Base-by-base conservation (phyloP, 2,797 vertebrate genomes). In the Capromys pilorides region DNA sequence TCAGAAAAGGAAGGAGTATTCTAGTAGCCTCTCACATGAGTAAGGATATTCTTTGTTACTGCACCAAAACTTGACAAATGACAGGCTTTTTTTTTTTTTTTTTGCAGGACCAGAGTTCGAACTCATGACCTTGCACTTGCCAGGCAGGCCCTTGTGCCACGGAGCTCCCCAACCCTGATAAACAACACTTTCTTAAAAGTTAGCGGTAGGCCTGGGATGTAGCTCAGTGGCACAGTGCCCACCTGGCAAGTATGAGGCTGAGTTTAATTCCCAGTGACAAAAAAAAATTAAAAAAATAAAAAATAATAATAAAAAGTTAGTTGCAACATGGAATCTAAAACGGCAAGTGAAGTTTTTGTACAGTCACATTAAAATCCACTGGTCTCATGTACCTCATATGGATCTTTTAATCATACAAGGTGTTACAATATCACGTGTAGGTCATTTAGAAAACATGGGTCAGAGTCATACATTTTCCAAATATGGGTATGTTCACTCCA, bases 401-500 rank as follows among this genome's bases (percentile, higher is more conserved):
- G 45, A 19, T 31, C 54, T 95, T 89, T 87, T 51, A 77, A 61
- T 36, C 54, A 73, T 4, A 51, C 16, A 16, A 16, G 80, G n/a
- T 54, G 69, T 31, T 73, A 49, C 51, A 80, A 80, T 22, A 41
- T 51, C n/a, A 45, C 69, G 51, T 41, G 11, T 7, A n/a, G 83
- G 41, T 86, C 61, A 87, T 54, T 51, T 79, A 82, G 79, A 90
- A 94, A 81, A 91, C 62, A 62, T 22, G 33, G 57, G 14, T 82
- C 66, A 12, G 26, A 90, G 77, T 78, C 24, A 73, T 0, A 36
- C 61, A 82, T 88, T 66, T 90, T 78, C 62, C 54, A 79, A 67
- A 28, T 33, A 61, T 19, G 3, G 75, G 33, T 51, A 51, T 21
- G 31, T 31, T 26, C 59, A 62, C 26, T 31, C 22, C 24, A 39